Percentiles rank a stretch among this genome's conserved stretches.
These are phyloP conservation scores for Micromesistius poutassou DNA, from an alignment of 2,797 vertebrate genomes.

Conservation along the genomic window DNA sequence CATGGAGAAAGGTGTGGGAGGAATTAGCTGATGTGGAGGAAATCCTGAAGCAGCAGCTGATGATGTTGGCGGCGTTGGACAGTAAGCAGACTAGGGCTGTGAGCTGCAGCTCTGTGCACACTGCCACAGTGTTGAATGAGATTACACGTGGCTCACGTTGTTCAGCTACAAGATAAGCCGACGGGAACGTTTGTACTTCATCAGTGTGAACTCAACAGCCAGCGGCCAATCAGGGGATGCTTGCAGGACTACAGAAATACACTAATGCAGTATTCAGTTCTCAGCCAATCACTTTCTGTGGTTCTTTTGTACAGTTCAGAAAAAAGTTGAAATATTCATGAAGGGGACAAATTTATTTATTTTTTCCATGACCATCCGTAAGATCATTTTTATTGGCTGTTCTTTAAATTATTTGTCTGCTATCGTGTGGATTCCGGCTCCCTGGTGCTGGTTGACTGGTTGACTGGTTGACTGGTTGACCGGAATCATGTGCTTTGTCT, in stretches of 20 bases:
- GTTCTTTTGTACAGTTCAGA: neutral
- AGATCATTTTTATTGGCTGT: neutral
- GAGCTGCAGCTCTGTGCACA: neutral
- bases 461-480: neutral
- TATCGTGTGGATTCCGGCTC: neutral
- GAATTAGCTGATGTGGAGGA: neutral
- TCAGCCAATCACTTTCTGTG: neutral
- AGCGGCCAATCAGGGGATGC: neutral
- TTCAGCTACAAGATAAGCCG: neutral
- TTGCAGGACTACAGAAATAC: neutral
- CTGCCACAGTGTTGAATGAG: neutral
- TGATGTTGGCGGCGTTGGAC: neutral
- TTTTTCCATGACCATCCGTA: neutral
- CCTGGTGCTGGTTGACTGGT: neutral
- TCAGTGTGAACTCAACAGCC: neutral
- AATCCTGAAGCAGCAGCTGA: neutral
- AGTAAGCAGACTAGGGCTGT: neutral
- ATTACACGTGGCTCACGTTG: neutral
- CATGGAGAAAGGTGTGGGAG: neutral
- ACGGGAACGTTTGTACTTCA: neutral
- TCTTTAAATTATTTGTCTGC: neutral
- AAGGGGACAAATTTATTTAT: neutral
- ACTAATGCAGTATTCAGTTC: neutral
- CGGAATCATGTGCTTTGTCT: constrained; percentile 6
- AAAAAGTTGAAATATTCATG: neutral